Evolutionary conservation across 2,888 invertebrate species (phyloP), one percentile per base, ranked within the genome.

Genomic region (Agonopterix subpropinquella): DNA sequence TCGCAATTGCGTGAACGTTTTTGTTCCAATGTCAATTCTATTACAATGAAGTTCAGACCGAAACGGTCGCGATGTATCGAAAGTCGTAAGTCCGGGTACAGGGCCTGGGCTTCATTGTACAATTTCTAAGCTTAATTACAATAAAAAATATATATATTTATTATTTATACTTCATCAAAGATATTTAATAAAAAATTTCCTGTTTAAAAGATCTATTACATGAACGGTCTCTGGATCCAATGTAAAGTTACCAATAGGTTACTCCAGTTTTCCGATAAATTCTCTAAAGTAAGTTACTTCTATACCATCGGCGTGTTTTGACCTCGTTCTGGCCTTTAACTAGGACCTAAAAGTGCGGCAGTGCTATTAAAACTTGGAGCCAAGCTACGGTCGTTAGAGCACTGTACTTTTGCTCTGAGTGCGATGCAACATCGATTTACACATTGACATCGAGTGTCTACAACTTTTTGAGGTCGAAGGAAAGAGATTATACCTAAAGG

Each of bases 311-410:
- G 48, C 51, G 59, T 58, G 60, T 65, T 67, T 59, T 69, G 70
- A 73, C 74, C 71, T 64, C 70, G 61, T 77, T 78, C 58, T 63
- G 54, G 62, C 61, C 65, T 71, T 68, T 72, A 74, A 74, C 75
- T 70, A 64, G 73, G 61, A 73, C 66, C 72, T 77, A 76, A 79
- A 81, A 79, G 73, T 75, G 70, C 61, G 69, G 68, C 64, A 55
- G 59, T 62, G 66, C 78, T 77, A 79, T 81, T 80, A 79, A 80
- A 80, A 82, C 75, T 82, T 79, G 64, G 66, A 66, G 59, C 73
- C 67, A 69, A 69, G 69, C 70, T 65, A 50, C 63, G 67, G 71
- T 79, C 76, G 80, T 80, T 80, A 82, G 70, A 69, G 65, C 67
- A 61, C 65, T 69, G 69, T 71, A 70, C 73, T 76, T 70, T 70